A percentile compares a stretch with the other conserved stretches of the same genome.
phyloP scores from a whole-genome alignment of 2,888 invertebrate species.

The Belgica antarctica region DNA sequence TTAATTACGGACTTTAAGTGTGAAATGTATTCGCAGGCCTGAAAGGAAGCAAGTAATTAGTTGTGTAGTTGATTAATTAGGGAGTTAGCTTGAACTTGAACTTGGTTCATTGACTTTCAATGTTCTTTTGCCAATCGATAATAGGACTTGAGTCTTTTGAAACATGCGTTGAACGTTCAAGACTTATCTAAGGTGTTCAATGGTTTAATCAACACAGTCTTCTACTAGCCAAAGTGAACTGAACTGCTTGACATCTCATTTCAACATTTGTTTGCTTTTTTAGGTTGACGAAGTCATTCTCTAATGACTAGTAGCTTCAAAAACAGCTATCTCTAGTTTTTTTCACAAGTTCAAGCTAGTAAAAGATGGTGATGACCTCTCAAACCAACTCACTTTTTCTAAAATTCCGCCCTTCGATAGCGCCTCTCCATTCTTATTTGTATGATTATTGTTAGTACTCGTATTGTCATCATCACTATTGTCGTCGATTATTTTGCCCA shows the following conservation, averaged over 20 bases:
- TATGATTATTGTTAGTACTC: conserved; percentile 31
- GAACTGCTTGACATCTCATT: too few relatives aligned
- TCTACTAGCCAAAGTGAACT: too few relatives aligned
- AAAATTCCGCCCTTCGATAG: conserved; percentile 37
- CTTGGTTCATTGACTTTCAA: not conserved
- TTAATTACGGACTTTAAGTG: conserved; percentile 37
- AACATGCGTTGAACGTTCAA: too few relatives aligned
- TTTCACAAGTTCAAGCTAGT: too few relatives aligned
- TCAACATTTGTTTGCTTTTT: too few relatives aligned
- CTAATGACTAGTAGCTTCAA: too few relatives aligned
- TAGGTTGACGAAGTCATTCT: too few relatives aligned
- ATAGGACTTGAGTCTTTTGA: too few relatives aligned
- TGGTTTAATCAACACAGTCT: too few relatives aligned
- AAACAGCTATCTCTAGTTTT: too few relatives aligned
- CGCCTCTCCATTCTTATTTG: conserved; percentile 39
- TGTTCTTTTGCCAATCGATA: too few relatives aligned
- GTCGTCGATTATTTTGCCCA: conserved; percentile 41
- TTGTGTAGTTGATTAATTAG: not conserved
- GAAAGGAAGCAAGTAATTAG: not conserved
- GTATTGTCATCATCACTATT: conserved; percentile 35
- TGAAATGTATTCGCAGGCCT: conserved; percentile 42
- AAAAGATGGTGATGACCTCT: not conserved
- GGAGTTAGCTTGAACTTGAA: not conserved
- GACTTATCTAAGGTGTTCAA: too few relatives aligned
- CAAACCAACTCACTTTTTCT: conserved; percentile 24